Base-by-base conservation (phyloP, 2,797 vertebrate genomes). In the Micromesistius poutassou region DNA sequence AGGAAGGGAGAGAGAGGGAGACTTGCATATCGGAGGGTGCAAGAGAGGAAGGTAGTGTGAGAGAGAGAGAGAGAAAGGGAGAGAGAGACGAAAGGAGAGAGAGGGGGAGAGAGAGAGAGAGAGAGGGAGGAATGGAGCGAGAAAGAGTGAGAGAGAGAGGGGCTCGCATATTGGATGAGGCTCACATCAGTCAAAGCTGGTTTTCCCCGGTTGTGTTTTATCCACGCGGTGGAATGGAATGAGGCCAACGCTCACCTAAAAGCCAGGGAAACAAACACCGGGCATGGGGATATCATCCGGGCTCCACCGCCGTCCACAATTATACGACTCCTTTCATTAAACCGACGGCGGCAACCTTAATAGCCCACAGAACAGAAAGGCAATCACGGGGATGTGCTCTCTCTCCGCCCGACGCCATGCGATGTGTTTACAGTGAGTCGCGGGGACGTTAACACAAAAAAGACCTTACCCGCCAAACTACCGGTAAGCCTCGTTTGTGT, bases 181-280 rank as follows among this genome's bases (percentile, higher is more conserved):
- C 92, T 93, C n/a, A 94, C 95, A 96, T 96, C 96, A 96, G 96
- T 97, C 96, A 96, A 92, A 94, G 94, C 94, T 95, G 96, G 5
- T 96, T 73, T 96, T 73, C 72, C 31, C 22, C n/a, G 72, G 22
- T 73, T 73, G 19, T 38, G 72, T 36, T 73, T n/a, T 22, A 73
- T 36, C 38, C 72, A 73, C 22, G 35, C 3, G 10, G 71, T 16
- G 68, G 68, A 55, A 55, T 70, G 68, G 68, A 28, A 30, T 70
- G 30, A 16, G 30, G 68, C n/a, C 25, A 70, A 13, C 30, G 25
- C 25, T 55, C 46, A 55, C 46, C 46, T 55, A 55, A 55, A 30
- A 70, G 68, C 68, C 68, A 70, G 25, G 30, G 22, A 28, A 19
- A 33, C 31, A 33, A 71, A 31, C 31, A 19, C 12, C 3, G 70